Evolutionary conservation across 2,888 invertebrate species (phyloP), one percentile per base, ranked within the genome.

Genomic region (Chrysodeixis includens): DNA sequence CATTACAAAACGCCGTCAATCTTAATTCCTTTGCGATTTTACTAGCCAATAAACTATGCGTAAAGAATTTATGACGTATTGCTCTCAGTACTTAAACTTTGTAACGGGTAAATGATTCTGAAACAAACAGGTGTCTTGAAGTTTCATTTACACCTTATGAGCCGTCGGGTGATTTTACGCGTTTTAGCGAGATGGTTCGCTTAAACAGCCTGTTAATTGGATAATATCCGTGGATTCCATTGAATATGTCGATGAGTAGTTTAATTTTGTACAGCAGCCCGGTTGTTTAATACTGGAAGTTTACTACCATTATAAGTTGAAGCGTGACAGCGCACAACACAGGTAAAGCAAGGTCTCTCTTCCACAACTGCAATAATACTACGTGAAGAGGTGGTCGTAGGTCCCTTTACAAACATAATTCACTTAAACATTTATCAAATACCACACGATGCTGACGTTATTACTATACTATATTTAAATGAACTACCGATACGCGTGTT

Each of bases 131-230:
- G 71, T 66, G 60, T 70, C 53, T 65, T 56, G 55, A 35, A 58
- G 63, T 65, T 75, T 76, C 75, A 73, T 81, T 81, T 76, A 79
- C 83, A 79, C 78, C 65, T 76, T 56, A 54, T 62, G 52, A 49
- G 76, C 81, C 69, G 76, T 64, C 66, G 80, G 79, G 71, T 69
- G 70, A 83, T 80, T 86, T 85, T 78, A 83, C 82, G 80, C 82
- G 78, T 79, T 84, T 84, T 83, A 81, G 82, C 78, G 76, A 82
- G 83, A 85, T 83, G 75, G 73, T 64, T 62, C 69, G 79, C 83
- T 81, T 81, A 84, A 76, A 70, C 75, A 69, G 74, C 75, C 77
- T 81, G 83, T 81, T 90, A 88, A 90, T 88, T 88, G 83, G 86
- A 83, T 87, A 84, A 85, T 83, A 82, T 4, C 46, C 12, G 77